These are phyloP conservation scores for Cryptus armator DNA, from an alignment of 2,888 invertebrate genomes.

Conservation along the genomic window DNA sequence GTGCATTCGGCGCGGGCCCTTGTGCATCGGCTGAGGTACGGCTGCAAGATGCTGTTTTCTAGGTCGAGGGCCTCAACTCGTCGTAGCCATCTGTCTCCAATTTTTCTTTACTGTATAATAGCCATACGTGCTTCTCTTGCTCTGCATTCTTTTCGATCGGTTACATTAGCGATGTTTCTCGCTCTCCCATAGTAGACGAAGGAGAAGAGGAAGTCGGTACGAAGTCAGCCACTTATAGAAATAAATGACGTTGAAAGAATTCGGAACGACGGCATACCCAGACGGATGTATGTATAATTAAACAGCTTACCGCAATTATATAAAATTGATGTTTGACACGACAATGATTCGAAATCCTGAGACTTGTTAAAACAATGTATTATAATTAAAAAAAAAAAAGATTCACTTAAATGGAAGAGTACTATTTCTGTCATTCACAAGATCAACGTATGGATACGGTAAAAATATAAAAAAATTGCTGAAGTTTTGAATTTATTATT, in stretches of 20 bases:
- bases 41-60: slow-evolving; percentile 67
- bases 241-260: slow-evolving; percentile 52
- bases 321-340: neutral
- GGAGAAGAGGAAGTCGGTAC: slow-evolving; percentile 4
- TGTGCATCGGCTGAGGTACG: slow-evolving; percentile 42
- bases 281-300: slow-evolving; percentile 26
- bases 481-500: neutral
- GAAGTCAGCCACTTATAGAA: slow-evolving; percentile 33
- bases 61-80: slow-evolving; percentile 42
- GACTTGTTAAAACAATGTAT: no score
- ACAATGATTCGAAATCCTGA: no score
- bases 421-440: no score
- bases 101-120: slow-evolving; percentile 60
- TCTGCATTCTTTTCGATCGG: slow-evolving; percentile 32
- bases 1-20: slow-evolving; percentile 21
- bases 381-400: neutral
- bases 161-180: slow-evolving; percentile 18
- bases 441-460: no score
- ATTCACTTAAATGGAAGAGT: neutral
- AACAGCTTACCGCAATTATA: neutral
- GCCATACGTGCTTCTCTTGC: slow-evolving; percentile 36
- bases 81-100: slow-evolving; percentile 70
- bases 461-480: neutral
- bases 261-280: neutral
- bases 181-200: neutral